phyloP scores from a whole-genome alignment of 1,140 invertebrate genomes.

The Philotrypesis tridentata region DNA sequence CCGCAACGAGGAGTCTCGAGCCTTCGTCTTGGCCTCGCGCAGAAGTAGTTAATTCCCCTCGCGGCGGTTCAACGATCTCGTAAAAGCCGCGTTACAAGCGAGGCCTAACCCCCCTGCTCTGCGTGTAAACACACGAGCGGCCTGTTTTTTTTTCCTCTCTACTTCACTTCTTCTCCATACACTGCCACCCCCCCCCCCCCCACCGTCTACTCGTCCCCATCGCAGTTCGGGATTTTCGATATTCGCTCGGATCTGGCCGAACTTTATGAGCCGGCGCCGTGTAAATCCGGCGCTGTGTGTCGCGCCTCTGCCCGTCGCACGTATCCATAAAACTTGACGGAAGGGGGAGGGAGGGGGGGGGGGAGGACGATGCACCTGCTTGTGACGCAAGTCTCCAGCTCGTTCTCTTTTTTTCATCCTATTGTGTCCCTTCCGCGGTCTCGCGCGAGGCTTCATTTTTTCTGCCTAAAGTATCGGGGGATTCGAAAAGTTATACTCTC shows the following conservation, averaged over 20 bases:
- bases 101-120: not conserved
- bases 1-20: not conserved
- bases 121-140: not conserved
- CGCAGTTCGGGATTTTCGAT: not conserved
- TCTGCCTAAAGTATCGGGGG: slow-evolving; percentile 20
- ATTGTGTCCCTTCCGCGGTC: too few relatives aligned
- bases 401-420: not conserved
- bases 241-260: slow-evolving; percentile 14
- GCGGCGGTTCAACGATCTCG: slow-evolving; percentile 43
- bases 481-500: slow-evolving; percentile 46
- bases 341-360: too few relatives aligned
- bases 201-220: too few relatives aligned
- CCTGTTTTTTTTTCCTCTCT: not conserved
- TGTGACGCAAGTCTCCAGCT: not conserved
- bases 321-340: slow-evolving; percentile 37
- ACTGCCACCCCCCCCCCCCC: too few relatives aligned
- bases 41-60: slow-evolving; percentile 28
- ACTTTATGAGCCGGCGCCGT: slow-evolving; percentile 38
- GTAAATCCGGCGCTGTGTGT: slow-evolving; percentile 2
- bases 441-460: not conserved
- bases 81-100: slow-evolving; percentile 30
- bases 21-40: slow-evolving; percentile 17
- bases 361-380: not conserved
- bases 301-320: too few relatives aligned
- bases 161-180: too few relatives aligned